These are phyloP conservation scores for Montipora sp. DNA, from an alignment of 64 coral and sea anemone species.

Conservation along the genomic window DNA sequence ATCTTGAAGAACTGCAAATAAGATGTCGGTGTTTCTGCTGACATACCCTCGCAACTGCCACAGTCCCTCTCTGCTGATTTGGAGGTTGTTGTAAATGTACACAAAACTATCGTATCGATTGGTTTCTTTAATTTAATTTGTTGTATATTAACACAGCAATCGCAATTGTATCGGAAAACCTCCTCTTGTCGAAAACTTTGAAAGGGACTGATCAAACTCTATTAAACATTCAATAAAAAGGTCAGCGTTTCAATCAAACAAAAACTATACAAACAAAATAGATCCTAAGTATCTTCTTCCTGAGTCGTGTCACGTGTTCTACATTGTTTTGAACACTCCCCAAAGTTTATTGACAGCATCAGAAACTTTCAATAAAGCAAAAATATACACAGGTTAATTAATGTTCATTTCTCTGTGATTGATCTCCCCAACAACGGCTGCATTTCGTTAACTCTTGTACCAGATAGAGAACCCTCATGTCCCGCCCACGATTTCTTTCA, in stretches of 20 bases:
- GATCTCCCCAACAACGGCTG: background rate
- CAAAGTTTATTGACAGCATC: background rate
- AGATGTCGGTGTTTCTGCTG: conserved; percentile 12
- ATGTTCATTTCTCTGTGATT: background rate
- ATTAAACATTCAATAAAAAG: no score
- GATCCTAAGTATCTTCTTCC: no score
- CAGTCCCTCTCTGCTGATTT: background rate
- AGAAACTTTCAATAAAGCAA: background rate
- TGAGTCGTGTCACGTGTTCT: background rate
- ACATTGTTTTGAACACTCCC: background rate
- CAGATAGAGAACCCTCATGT: no score
- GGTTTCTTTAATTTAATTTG: no score
- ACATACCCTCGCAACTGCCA: background rate
- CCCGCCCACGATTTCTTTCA: no score
- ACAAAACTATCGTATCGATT: no score
- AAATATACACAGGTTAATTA: background rate
- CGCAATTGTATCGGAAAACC: no score
- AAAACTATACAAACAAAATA: no score
- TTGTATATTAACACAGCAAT: no score
- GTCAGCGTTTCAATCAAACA: no score
- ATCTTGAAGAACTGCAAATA: conserved; percentile 5
- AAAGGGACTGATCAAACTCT: no score
- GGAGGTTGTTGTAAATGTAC: background rate
- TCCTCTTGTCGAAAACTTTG: no score
- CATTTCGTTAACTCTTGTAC: background rate